Base-by-base conservation (phyloP, 2,113 vertebrate species). In the Larimichthys polyactis region DNA sequence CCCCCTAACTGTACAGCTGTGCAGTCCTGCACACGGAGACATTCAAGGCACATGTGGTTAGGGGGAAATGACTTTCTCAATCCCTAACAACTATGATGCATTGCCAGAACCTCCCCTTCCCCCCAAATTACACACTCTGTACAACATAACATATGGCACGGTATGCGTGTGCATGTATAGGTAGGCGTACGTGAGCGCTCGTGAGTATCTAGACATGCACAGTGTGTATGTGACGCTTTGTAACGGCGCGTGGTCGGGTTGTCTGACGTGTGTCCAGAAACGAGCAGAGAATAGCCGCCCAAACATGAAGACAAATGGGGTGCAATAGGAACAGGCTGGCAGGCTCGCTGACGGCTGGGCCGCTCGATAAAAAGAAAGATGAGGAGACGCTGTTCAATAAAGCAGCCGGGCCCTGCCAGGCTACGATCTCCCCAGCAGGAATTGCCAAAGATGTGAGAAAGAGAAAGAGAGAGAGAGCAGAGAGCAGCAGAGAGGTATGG, bases 251-350 rank as follows among this genome's bases (percentile, higher is more conserved):
- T 54, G 63, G 49, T 20, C 27, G 51, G 44, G 48, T 32, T 82
- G 79, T 82, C 75, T 11, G 49, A 62, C 11, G n/a, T 52, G 70
- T 43, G 11, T 72, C 78, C 63, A 82, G 64, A 69, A 66, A 66
- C 62, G n/a, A 49, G 79, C 77, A 58, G 83, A 83, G 81, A 81
- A 84, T 66, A 83, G 73, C 80, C 78, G 66, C 71, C 76, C 54
- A 62, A 90, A 90, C 89, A 92, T 88, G 83, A 90, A 87, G 91
- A 92, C 83, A 91, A 92, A 93, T 92, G 81, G 74, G 82, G 66
- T 84, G 90, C 82, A 69, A 78, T 76, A 87, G 86, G 78, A 85
- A 60, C 7, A 44, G 87, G 79, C 87, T 75, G 76, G 78, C 87
- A 88, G 91, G 82, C 74, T 59, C 11, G 58, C 82, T 54, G 75